Conservation (phyloP, 2,797 vertebrate species). For the Channallabes apus region DNA sequence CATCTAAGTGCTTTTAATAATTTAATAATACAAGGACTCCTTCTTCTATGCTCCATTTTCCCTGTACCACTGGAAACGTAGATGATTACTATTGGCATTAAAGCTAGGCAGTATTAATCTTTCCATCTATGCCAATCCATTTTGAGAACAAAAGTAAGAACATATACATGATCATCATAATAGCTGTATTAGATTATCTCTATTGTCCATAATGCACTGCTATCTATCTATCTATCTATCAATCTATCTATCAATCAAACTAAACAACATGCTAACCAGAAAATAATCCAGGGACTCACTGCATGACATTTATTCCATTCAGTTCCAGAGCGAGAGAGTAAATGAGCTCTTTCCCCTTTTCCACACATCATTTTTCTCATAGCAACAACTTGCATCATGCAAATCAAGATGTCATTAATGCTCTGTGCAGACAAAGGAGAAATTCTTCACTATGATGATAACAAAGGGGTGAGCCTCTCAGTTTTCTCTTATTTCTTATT, state of each 20-base stretch:
- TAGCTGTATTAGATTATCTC: neutral
- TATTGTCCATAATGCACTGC: no score
- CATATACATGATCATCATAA: neutral
- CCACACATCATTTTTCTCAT: neutral
- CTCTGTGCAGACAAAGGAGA: neutral
- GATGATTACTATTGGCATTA: neutral
- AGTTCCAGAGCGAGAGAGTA: neutral
- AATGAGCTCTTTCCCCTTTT: neutral
- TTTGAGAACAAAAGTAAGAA: neutral
- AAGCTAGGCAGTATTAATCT: neutral
- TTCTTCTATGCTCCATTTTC: neutral
- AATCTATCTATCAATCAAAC: neutral
- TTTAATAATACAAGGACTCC: neutral
- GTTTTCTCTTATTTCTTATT: neutral
- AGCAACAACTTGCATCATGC: neutral
- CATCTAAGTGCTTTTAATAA: neutral
- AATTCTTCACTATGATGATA: neutral
- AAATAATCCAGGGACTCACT: neutral
- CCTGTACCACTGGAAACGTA: neutral
- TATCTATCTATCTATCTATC: neutral
- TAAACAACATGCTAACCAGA: neutral
- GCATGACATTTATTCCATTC: neutral
- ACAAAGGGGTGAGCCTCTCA: neutral
- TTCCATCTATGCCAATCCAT: neutral
- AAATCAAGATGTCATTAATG: neutral